Evolutionary conservation across 1,140 invertebrate species (phyloP).

Genomic region (Halyomorpha halys): DNA sequence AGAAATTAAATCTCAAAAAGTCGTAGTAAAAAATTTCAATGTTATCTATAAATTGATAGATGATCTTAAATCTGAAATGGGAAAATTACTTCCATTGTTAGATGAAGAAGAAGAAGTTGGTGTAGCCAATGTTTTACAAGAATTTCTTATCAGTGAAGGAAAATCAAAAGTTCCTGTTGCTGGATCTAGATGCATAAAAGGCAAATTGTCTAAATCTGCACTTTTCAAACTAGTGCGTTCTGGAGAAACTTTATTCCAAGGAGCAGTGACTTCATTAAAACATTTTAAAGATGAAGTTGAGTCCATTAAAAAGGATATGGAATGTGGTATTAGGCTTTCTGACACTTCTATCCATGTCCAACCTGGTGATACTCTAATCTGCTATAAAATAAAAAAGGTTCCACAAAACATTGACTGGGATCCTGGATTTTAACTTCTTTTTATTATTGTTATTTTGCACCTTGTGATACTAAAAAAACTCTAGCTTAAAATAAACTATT

Average conservation of each 20-base stretch:
- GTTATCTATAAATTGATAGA: slow-evolving; percentile 89
- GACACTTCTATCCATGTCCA: slow-evolving; percentile 52
- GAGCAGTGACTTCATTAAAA: slow-evolving; percentile 57
- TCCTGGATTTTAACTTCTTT: slow-evolving; percentile 38
- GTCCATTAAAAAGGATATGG: slow-evolving; percentile 67
- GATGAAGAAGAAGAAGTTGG: slow-evolving; percentile 68
- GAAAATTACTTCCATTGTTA: slow-evolving; percentile 53
- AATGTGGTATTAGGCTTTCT: slow-evolving; percentile 75
- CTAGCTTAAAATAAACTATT: too few species aligned
- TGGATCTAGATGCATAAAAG: slow-evolving; percentile 75
- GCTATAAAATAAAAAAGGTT: slow-evolving; percentile 55
- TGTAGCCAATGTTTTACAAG: slow-evolving; percentile 74
- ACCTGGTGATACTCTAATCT: slow-evolving; percentile 68
- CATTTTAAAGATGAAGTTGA: slow-evolving; percentile 84
- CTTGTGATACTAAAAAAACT: too few species aligned
- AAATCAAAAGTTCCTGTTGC: slow-evolving; percentile 72
- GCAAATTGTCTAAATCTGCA: slow-evolving; percentile 56
- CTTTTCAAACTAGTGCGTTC: slow-evolving; percentile 59
- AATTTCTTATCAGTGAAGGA: slow-evolving; percentile 74
- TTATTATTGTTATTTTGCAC: too few species aligned
- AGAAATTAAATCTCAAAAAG: slow-evolving; percentile 42
- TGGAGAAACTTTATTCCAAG: slow-evolving; percentile 60
- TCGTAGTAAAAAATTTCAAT: slow-evolving; percentile 60
- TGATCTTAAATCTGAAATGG: slow-evolving; percentile 72
- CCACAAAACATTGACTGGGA: slow-evolving; percentile 65